Evolutionary conservation across 2,797 vertebrate species (phyloP).

Genomic region (Chrysocyon brachyurus): DNA sequence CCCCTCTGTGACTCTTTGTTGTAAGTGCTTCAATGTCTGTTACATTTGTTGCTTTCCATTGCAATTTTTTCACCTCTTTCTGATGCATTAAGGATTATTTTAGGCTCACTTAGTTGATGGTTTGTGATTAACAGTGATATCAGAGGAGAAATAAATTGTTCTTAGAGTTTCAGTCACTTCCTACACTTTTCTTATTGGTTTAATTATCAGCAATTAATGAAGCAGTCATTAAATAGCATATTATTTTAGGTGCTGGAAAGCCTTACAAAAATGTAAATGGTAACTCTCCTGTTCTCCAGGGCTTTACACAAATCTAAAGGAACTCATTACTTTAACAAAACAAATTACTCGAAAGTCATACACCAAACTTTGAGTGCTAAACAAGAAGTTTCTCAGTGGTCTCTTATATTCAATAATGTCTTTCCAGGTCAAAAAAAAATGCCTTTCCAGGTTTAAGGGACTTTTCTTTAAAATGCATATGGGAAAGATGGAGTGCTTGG

Average conservation of each 20-base stretch:
- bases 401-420: background rate
- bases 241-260: background rate
- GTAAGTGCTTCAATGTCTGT: background rate
- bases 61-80: conserved; percentile 9
- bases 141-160: conserved; percentile 21
- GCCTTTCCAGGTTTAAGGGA: background rate
- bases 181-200: conserved; percentile 13
- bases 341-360: background rate
- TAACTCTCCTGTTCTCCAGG: background rate
- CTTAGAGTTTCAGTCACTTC: background rate
- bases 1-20: background rate
- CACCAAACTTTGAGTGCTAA: background rate
- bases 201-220: conserved; percentile 40
- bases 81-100: background rate
- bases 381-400: background rate
- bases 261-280: background rate
- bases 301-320: conserved; percentile 6
- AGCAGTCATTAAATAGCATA: background rate
- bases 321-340: background rate
- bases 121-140: background rate
- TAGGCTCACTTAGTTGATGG: background rate
- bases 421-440: background rate
- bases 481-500: background rate
- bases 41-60: background rate
- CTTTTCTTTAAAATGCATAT: background rate